Evolutionary conservation across 2,113 vertebrate genomes (phyloP).

Genomic region (Xiphophorus couchianus): DNA sequence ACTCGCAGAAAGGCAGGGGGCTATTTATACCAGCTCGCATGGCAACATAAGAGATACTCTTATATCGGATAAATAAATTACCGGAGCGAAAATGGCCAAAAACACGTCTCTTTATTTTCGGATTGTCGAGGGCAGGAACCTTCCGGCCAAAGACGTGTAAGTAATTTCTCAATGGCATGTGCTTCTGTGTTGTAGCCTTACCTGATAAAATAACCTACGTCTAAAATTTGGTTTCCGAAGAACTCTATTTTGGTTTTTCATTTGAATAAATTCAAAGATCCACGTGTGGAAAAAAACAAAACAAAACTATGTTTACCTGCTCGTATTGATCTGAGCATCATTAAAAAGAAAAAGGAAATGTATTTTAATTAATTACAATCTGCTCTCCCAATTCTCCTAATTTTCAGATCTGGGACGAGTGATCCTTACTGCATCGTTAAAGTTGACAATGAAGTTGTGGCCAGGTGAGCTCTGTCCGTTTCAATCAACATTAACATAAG

Average conservation of each 20-base stretch:
- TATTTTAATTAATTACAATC: background rate
- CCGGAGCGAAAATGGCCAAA: slow-evolving; percentile 79
- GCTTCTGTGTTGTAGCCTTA: slow-evolving; percentile 8
- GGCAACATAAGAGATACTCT: slow-evolving; percentile 44
- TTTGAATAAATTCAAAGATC: slow-evolving; percentile 2
- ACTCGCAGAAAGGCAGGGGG: slow-evolving; percentile 50
- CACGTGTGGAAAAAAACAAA: background rate
- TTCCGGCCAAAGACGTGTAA: slow-evolving; percentile 94
- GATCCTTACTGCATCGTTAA: slow-evolving; percentile 93
- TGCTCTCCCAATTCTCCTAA: slow-evolving; percentile 14
- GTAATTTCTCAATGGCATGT: slow-evolving; percentile 55
- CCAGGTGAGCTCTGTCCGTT: slow-evolving; percentile 81
- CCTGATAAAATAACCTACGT: background rate
- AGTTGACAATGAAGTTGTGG: slow-evolving; percentile 91
- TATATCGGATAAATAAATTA: slow-evolving; percentile 28
- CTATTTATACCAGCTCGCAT: slow-evolving; percentile 54
- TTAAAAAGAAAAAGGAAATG: background rate
- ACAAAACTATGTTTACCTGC: background rate
- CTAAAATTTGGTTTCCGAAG: background rate
- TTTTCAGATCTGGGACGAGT: slow-evolving; percentile 86
- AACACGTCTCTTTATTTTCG: slow-evolving; percentile 88
- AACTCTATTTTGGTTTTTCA: background rate
- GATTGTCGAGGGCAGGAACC: slow-evolving; percentile 89
- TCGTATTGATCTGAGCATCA: background rate
- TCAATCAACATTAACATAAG: background rate